Conservation (phyloP, 1,140 invertebrate species). For the Calliopsis andreniformis region DNA sequence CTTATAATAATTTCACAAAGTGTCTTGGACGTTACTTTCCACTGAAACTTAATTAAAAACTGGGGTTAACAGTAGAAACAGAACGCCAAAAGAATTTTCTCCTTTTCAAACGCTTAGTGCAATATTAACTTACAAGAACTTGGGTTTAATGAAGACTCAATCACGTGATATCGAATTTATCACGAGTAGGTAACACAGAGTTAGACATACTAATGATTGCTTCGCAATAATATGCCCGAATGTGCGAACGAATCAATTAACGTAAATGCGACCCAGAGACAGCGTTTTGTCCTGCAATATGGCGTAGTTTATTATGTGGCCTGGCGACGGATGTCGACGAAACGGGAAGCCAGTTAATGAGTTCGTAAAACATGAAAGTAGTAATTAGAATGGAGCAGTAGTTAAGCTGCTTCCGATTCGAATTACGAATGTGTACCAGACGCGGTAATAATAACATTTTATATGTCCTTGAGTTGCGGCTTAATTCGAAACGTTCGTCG, state of each 20-base stretch:
- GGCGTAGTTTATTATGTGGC: not conserved
- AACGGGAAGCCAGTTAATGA: conserved; percentile 4
- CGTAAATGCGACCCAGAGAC: not conserved
- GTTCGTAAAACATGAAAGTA: conserved; percentile 13
- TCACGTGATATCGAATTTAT: not conserved
- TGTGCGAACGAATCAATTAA: conserved; percentile 12
- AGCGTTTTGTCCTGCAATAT: not conserved
- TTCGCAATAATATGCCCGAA: not conserved
- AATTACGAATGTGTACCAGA: not conserved
- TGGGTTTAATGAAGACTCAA: not conserved
- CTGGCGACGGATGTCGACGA: not conserved
- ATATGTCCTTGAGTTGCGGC: not conserved
- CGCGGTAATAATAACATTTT: not conserved
- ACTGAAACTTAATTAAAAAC: not conserved
- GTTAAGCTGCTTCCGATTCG: not conserved
- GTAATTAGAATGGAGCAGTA: conserved; percentile 12
- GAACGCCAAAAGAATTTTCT: too few species aligned
- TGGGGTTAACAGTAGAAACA: too few species aligned
- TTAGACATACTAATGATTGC: not conserved
- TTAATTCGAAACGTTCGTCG: not conserved
- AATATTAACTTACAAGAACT: too few species aligned
- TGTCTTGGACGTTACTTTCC: too few species aligned
- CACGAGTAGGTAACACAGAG: too few species aligned
- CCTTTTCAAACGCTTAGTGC: not conserved
- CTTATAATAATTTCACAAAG: not conserved